phyloP scores from a whole-genome alignment of 1,140 invertebrate species.

The Palaemon carinicauda region DNA sequence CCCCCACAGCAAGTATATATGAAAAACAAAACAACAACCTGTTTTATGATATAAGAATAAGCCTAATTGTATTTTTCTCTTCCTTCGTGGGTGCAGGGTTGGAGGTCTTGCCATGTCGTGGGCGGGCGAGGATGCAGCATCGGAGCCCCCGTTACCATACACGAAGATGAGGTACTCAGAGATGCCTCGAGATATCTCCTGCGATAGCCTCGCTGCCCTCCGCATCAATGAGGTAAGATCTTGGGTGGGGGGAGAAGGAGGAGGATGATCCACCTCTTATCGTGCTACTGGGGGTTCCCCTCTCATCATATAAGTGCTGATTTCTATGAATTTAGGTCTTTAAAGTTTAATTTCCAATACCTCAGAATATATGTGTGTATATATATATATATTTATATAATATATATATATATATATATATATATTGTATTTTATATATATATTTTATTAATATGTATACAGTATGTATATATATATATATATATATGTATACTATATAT shows the following conservation, averaged over 20 bases:
- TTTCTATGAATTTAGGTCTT: too few relatives aligned
- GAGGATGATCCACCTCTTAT: neutral
- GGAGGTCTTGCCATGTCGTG: neutral
- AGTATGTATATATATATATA: too few relatives aligned
- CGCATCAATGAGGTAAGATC: slow-evolving; percentile 66
- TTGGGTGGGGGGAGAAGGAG: too few relatives aligned
- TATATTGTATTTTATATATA: neutral
- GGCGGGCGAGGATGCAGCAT: neutral
- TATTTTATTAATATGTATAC: neutral
- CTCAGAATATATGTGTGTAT: neutral
- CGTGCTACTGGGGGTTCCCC: too few relatives aligned
- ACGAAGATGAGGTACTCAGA: slow-evolving; percentile 71
- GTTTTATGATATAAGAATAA: too few relatives aligned
- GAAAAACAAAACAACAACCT: too few relatives aligned
- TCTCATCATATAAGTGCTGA: too few relatives aligned
- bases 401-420: slow-evolving; percentile 9
- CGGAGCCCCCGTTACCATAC: neutral
- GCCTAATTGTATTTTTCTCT: neutral
- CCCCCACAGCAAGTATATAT: too few relatives aligned
- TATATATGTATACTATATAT: too few relatives aligned
- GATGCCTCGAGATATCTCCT: slow-evolving; percentile 72
- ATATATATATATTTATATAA: too few relatives aligned
- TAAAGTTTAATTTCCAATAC: too few relatives aligned
- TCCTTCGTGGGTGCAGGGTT: slow-evolving; percentile 17
- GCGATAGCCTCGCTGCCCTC: slow-evolving; percentile 69